Conservation (phyloP, 2,888 invertebrate genomes). For the Diloba caeruleocephala region DNA sequence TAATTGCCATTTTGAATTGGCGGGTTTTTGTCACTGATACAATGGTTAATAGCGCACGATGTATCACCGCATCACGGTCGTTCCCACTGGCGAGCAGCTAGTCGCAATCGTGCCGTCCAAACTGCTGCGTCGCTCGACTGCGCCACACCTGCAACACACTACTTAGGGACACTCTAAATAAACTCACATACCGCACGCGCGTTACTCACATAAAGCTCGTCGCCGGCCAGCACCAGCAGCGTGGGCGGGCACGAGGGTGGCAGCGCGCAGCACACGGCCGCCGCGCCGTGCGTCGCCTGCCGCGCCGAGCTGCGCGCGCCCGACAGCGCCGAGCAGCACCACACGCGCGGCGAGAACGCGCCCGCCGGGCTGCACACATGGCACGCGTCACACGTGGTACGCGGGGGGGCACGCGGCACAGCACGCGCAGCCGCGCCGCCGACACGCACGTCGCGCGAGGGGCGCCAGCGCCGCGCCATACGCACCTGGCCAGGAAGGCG, state of each 20-base stretch:
- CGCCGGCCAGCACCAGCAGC: slow-evolving; percentile 54
- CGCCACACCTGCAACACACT: slow-evolving; percentile 41
- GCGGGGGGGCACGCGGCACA: background rate
- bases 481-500: slow-evolving; percentile 62
- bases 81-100: background rate
- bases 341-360: slow-evolving; percentile 32
- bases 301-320: slow-evolving; percentile 2
- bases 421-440: background rate
- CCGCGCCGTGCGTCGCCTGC: slow-evolving; percentile 26
- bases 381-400: background rate
- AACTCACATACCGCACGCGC: background rate
- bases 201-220: slow-evolving; percentile 51
- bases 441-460: background rate
- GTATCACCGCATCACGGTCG: background rate
- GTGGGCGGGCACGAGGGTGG: slow-evolving; percentile 23
- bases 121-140: slow-evolving; percentile 33
- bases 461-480: background rate
- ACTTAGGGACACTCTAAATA: background rate
- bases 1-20: too few species aligned
- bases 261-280: slow-evolving; percentile 45
- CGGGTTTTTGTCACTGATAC: too few species aligned
- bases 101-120: slow-evolving; percentile 4
- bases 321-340: slow-evolving; percentile 24
- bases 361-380: slow-evolving; percentile 49
- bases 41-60: too few species aligned